Base-by-base conservation (phyloP, 2,888 invertebrate species). In the Drosophila sordidula region DNA sequence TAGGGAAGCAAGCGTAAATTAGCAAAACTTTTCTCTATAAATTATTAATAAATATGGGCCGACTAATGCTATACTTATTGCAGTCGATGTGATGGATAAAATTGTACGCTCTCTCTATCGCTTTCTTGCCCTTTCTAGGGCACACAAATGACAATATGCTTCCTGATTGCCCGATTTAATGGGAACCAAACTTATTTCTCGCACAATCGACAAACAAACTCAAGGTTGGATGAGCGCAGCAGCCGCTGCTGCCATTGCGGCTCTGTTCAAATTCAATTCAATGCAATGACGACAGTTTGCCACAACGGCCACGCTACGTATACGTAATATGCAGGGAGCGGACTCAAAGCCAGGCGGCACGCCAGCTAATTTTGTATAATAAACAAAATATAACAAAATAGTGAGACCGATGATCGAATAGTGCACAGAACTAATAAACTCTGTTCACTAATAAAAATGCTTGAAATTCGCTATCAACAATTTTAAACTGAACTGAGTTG, bases 161-260 rank as follows among this genome's bases (percentile, higher is more conserved):
- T 29, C 9, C 38, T 11, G 36, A n/a, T 9, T 14, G 18, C 14
- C 41, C 22, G 6, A 32, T 11, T 22, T 12, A 42, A 57, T 26
- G 41, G 22, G 25, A 36, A n/a, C 4, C 41, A 44, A 45, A 32
- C 4, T 42, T 54, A 58, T 50, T 70, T 55, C 55, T 46, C 36
- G 66, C 41, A 52, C 54, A 70, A 62, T 74, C 55, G 57, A 46
- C 70, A 52, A 51, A 44, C 18, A 41, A 41, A 58, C 38, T 75
- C 69, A 78, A 78, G 81, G 80, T 81, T 63, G 74, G 44, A 62
- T 66, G 70, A 76, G 70, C 76, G 66, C 72, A 79, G 63, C 62
- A 59, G 58, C 80, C 47, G 44, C 34, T 44, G 47, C 32, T 46
- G 52, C 14, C 16, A 12, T 51, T 16, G 26, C 41, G 41, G 44